Conservation (phyloP, 2,113 vertebrate genomes). For the Callopanchax toddi region DNA sequence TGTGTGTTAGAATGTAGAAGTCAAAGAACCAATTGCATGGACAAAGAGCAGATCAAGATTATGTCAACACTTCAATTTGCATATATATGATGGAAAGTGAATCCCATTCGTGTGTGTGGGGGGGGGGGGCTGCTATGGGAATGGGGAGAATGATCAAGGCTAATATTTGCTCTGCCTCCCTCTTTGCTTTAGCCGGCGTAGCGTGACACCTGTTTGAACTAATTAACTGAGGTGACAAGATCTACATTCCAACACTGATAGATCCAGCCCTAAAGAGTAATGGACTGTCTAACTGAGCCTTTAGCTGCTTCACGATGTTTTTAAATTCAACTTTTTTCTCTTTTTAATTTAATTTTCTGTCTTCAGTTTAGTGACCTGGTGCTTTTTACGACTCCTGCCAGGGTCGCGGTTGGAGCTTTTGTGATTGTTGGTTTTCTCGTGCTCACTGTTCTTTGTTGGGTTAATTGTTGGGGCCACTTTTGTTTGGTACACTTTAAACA, state of each 20-base stretch:
- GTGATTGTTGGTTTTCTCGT: no score
- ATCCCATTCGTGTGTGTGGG: not conserved
- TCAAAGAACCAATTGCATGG: not conserved
- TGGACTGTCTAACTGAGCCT: slow-evolving; percentile 44
- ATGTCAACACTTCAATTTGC: slow-evolving; percentile 1
- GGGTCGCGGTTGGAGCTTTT: no score
- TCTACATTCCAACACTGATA: slow-evolving; percentile 46
- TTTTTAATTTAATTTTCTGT: not conserved
- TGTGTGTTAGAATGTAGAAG: not conserved
- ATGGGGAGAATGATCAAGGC: not conserved
- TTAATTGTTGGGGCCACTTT: no score
- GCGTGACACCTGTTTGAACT: slow-evolving; percentile 45
- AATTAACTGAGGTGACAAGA: slow-evolving; percentile 49
- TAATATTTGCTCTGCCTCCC: slow-evolving; percentile 34
- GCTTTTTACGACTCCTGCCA: no score
- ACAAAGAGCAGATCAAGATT: not conserved
- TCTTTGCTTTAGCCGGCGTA: slow-evolving; percentile 26
- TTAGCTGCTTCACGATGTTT: slow-evolving; percentile 9
- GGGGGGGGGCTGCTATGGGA: not conserved
- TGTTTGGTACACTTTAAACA: no score
- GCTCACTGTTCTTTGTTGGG: not conserved
- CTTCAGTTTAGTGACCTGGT: not conserved
- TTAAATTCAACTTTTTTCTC: no score
- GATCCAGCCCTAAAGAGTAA: slow-evolving; percentile 36
- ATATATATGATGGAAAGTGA: not conserved